These are phyloP conservation scores for Bombus terrestris DNA, from an alignment of 1,140 invertebrate genomes.

Conservation along the genomic window DNA sequence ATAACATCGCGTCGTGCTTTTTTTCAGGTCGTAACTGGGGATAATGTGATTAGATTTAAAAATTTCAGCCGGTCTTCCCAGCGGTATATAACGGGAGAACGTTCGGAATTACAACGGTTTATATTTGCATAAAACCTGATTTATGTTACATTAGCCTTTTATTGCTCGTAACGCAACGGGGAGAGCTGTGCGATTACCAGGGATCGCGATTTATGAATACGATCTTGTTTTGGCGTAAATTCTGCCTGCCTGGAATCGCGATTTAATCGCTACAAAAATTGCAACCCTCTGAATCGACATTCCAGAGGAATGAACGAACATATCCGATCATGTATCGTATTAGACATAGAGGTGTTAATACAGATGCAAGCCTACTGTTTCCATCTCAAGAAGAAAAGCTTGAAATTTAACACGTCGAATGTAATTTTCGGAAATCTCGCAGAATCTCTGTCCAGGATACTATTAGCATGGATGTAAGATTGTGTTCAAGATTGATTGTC, in stretches of 20 bases:
- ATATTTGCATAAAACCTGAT: conserved; percentile 32
- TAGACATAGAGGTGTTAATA: neutral
- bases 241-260: neutral
- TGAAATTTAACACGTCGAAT: neutral
- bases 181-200: neutral
- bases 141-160: conserved; percentile 32
- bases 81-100: neutral
- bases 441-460: neutral
- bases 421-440: neutral
- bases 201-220: conserved; percentile 32
- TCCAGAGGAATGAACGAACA: neutral
- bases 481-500: conserved; percentile 44
- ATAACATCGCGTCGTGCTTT: neutral
- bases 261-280: neutral
- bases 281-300: neutral
- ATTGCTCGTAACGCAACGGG: neutral
- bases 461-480: conserved; percentile 15
- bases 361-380: neutral
- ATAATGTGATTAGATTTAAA: conserved; percentile 1
- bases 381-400: neutral
- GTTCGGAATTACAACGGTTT: conserved; percentile 18
- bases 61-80: neutral
- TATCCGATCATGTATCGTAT: neutral
- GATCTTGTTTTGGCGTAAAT: conserved; percentile 5
- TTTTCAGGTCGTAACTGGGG: neutral